Percentiles rank a stretch among this genome's conserved stretches.
Conservation (phyloP, 37 sponge, comb jelly and placozoan genomes). For the Geodia barretti region DNA sequence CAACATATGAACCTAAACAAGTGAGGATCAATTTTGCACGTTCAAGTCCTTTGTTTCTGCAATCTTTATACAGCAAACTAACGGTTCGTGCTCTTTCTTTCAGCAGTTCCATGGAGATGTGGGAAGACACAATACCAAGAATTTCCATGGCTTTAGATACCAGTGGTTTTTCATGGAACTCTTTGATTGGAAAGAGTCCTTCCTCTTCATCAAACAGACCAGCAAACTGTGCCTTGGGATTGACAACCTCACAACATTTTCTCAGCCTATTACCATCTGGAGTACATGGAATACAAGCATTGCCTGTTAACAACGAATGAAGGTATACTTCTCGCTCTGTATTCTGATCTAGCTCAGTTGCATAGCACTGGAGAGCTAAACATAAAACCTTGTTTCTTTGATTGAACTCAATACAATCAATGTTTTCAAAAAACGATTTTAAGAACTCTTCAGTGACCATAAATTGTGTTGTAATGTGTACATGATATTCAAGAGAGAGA, state of each 20-base stretch:
- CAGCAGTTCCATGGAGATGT: conserved; percentile 19
- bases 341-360: not conserved
- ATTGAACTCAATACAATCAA: not conserved
- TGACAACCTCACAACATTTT: conserved; percentile 27
- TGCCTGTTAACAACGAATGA: not conserved
- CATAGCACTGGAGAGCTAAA: not conserved
- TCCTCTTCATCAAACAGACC: conserved; percentile 46
- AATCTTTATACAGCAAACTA: not conserved
- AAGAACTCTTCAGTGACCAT: not conserved
- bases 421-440: not conserved
- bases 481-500: not conserved
- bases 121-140: conserved; percentile 12
- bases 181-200: conserved; percentile 43
- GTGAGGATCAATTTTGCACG: not conserved
- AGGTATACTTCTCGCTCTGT: not conserved
- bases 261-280: conserved; percentile 39
- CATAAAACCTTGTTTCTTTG: not conserved
- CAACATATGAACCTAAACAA: not conserved
- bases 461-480: not conserved
- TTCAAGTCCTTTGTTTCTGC: not conserved
- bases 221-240: conserved; percentile 28
- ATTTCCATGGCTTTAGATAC: not conserved
- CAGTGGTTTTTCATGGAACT: conserved; percentile 1
- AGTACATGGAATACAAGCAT: conserved; percentile 44
- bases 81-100: conserved; percentile 15